Conservation (phyloP, 2,797 vertebrate genomes). For the Centropyge bicolor region DNA sequence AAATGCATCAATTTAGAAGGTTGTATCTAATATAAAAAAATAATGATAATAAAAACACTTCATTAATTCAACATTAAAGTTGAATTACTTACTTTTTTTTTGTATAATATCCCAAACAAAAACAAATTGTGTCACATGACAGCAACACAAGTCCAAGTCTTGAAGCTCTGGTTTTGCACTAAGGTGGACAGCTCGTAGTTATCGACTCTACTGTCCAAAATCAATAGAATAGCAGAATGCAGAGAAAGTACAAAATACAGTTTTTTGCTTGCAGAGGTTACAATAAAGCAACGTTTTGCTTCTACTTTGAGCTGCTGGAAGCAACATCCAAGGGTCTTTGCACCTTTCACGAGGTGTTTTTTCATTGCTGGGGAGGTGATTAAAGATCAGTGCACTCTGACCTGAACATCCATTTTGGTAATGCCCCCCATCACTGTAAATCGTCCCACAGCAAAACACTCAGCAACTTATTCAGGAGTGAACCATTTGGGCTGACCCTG, state of each 20-base stretch:
- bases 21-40: too few relatives aligned
- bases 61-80: too few relatives aligned
- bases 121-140: too few relatives aligned
- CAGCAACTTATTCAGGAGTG: conserved; percentile 22
- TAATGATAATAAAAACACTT: too few relatives aligned
- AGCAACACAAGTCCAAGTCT: too few relatives aligned
- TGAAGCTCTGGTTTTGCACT: too few relatives aligned
- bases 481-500: conserved; percentile 30
- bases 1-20: too few relatives aligned
- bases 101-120: too few relatives aligned
- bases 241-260: background rate
- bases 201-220: too few relatives aligned
- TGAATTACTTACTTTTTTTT: too few relatives aligned
- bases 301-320: conserved; percentile 18
- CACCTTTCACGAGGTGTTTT: conserved; percentile 12
- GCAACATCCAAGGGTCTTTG: background rate
- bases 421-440: conserved; percentile 31
- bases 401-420: conserved; percentile 33
- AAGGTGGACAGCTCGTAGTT: too few relatives aligned
- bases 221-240: too few relatives aligned
- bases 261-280: background rate
- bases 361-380: conserved; percentile 5
- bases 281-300: conserved; percentile 1
- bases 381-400: conserved; percentile 23
- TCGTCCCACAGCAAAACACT: conserved; percentile 29